Conservation (phyloP, 2,888 invertebrate species). For the Pterobdella sp. region DNA sequence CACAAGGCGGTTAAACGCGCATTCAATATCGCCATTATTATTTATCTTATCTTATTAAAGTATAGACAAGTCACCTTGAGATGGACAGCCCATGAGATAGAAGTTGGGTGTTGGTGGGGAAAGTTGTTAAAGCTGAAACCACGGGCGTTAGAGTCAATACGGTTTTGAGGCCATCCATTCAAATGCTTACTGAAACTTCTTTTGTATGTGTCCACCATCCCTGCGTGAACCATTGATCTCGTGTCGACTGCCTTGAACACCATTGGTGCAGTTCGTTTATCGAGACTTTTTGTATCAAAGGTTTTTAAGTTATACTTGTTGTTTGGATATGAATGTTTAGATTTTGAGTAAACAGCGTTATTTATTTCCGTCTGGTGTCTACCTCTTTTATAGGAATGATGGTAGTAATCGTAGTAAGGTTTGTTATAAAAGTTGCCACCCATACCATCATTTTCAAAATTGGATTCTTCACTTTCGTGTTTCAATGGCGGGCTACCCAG, state of each 20-base stretch:
- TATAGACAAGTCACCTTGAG: too few relatives aligned
- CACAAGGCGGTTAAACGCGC: too few relatives aligned
- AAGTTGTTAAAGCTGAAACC: too few relatives aligned
- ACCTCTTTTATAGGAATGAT: neutral
- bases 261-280: too few relatives aligned
- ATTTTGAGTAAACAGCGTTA: neutral
- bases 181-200: neutral
- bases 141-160: neutral
- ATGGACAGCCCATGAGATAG: constrained; percentile 11
- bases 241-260: too few relatives aligned
- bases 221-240: too few relatives aligned
- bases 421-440: neutral
- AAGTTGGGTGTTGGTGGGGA: too few relatives aligned
- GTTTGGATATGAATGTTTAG: too few relatives aligned
- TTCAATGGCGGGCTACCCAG: neutral
- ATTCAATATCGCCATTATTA: too few relatives aligned
- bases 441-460: neutral
- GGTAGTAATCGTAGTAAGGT: neutral
- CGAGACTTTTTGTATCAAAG: too few relatives aligned
- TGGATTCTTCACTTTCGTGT: neutral
- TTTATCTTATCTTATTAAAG: too few relatives aligned
- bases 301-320: too few relatives aligned
- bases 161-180: neutral
- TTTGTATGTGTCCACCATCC: neutral
- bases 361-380: neutral